Evolutionary conservation across 2,113 vertebrate genomes (phyloP), one percentile per base, ranked within the genome.

Genomic region (Caranx melampygus): DNA sequence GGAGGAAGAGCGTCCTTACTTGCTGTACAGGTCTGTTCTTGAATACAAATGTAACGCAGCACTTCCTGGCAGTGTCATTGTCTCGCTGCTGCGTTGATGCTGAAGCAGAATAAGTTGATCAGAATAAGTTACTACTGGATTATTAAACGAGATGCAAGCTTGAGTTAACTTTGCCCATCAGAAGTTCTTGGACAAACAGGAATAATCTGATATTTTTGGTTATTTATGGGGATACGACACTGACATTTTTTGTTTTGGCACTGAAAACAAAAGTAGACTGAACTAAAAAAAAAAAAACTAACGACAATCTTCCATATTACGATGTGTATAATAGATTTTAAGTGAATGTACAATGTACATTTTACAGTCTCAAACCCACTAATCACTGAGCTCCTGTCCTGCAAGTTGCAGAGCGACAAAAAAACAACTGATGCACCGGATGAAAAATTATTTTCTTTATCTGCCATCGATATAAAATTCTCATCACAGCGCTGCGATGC

Each of bases 1-100:
- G 44, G 47, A 57, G 37, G 67, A 18, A 51, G 21, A 20, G 33
- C 20, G 44, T 73, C 33, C 65, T 75, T 70, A 62, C 67, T 55
- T 61, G 8, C 40, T 42, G 40, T 33, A 34, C 34, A 52, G 18
- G 61, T 70, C 33, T 34, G 33, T 26, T 57, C 33, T 67, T 47
- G 31, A 75, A 69, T 59, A 42, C 20, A 35, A 60, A 54, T 67
- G 14, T 26, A 21, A 63, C 35, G 13, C 34, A 0, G 35, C 0
- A 2, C 33, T 31, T 26, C 26, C 26, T 51, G 33, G 3, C 34
- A 51, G 55, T 14, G 3, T 11, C n/a, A 33, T 52, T 33, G 18
- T 16, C 12, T 3, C 44, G 10, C 34, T 6, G 58, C 26, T 70
- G 31, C 11, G 58, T 31, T 35, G 21, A 1, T 11, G n/a, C 11